Base-by-base conservation (phyloP, 2,113 vertebrate species). In the Nasalis larvatus region DNA sequence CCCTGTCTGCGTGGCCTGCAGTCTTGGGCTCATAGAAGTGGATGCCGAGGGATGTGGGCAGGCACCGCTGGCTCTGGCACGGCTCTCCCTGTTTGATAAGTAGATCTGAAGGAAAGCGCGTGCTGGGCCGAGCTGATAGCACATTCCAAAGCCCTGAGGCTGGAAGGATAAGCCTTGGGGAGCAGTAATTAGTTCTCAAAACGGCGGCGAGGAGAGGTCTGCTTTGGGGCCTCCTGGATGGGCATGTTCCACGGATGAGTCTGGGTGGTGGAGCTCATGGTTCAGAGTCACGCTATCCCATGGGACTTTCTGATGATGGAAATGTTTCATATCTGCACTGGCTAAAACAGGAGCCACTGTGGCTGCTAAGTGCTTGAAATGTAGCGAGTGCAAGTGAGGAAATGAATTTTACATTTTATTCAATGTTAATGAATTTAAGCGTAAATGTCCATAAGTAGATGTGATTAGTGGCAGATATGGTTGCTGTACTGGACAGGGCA, bases 201-300 rank as follows among this genome's bases (percentile, higher is more conserved):
- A 27, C 20, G 69, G 37, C n/a, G 23, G 4, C 1, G 21, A 37
- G 63, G 74, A 35, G 37, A 23, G 8, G 40, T 30, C 20, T 84
- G 66, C 35, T 9, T 52, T 25, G 17, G 49, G 42, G 47, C 47
- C 49, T 89, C 83, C 14, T 12, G 37, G 25, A 12, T 13, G 74
- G 66, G 25, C 1, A 0, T n/a, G 40, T 73, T 63, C 37, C 27
- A 20, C 21, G 20, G 37, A 3, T 30, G 69, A n/a, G 81, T 47
- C 77, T 42, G 63, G 45, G 76, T 32, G 16, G n/a, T 56, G 68
- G 30, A 47, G 9, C 27, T 17, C 45, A 13, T 10, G 1, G 17
- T 35, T n/a, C 3, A 0, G 49, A 16, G 76, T 14, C 0, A 25
- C 1, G 2, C 27, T 56, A 11, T 14, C 32, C 14, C 9, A 0